Evolutionary conservation across 2,113 vertebrate genomes (phyloP).

Genomic region (Dipodomys spectabilis): DNA sequence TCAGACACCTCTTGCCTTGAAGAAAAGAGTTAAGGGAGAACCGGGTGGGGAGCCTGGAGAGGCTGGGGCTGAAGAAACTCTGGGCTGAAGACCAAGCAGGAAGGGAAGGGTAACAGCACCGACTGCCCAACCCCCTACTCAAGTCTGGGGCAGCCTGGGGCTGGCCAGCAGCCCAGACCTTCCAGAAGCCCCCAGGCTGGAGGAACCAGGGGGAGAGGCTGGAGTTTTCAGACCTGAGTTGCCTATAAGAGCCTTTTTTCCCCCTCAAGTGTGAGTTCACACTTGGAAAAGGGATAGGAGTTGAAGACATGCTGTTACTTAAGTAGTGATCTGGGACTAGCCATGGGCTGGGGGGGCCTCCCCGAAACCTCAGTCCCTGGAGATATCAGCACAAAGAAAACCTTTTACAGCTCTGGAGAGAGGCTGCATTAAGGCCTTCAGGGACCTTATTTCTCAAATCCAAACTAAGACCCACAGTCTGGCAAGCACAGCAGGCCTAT

Average conservation of each 20-base stretch:
- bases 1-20: neutral
- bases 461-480: neutral
- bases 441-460: conserved; percentile 30
- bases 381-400: conserved; percentile 55
- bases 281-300: neutral
- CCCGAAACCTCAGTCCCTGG: neutral
- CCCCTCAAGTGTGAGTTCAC: conserved; percentile 42
- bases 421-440: neutral
- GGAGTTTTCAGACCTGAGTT: neutral
- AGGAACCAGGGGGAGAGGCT: conserved; percentile 28
- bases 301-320: neutral
- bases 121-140: conserved; percentile 10
- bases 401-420: neutral
- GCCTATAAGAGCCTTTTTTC: conserved; percentile 40
- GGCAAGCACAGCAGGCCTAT: neutral
- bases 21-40: conserved; percentile 72
- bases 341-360: neutral
- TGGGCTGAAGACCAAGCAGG: conserved; percentile 69
- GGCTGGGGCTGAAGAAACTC: conserved; percentile 59
- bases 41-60: conserved; percentile 46
- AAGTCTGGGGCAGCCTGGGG: conserved; percentile 40
- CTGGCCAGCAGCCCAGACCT: conserved; percentile 66
- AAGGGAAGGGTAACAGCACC: conserved; percentile 54
- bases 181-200: conserved; percentile 65
- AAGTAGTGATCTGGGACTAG: conserved; percentile 14